Percentiles rank a stretch among this genome's conserved stretches.
These are phyloP conservation scores for Acanthisitta chloris DNA, from an alignment of 2,113 vertebrate genomes.

Conservation along the genomic window DNA sequence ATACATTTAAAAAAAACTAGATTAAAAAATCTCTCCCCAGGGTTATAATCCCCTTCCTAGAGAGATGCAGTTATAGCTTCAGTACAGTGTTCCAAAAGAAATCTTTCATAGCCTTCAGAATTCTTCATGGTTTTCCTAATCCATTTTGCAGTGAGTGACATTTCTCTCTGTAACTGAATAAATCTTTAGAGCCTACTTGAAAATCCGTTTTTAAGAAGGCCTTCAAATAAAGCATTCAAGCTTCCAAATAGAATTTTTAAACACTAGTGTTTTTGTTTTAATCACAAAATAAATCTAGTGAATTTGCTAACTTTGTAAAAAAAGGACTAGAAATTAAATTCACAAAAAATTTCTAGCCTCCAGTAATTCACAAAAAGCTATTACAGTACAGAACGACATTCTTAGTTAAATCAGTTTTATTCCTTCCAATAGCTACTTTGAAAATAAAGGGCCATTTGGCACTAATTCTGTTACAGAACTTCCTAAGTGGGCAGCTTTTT, in stretches of 20 bases:
- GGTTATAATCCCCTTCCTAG: neutral
- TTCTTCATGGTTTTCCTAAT: neutral
- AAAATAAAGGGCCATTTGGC: neutral
- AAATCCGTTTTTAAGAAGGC: neutral
- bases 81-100: neutral
- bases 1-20: neutral
- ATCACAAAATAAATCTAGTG: neutral
- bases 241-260: neutral
- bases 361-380: neutral
- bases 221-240: slow-evolving; percentile 2
- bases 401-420: neutral
- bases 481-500: neutral
- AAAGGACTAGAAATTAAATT: slow-evolving; percentile 26
- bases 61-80: neutral
- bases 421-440: neutral
- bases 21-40: neutral
- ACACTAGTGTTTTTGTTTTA: neutral
- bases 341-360: neutral
- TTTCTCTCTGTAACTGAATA: neutral
- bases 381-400: neutral
- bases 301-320: neutral
- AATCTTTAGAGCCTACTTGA: neutral
- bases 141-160: neutral
- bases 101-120: neutral
- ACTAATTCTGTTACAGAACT: neutral